Evolutionary conservation across 2,797 vertebrate genomes (phyloP).

Genomic region (Alca torda): DNA sequence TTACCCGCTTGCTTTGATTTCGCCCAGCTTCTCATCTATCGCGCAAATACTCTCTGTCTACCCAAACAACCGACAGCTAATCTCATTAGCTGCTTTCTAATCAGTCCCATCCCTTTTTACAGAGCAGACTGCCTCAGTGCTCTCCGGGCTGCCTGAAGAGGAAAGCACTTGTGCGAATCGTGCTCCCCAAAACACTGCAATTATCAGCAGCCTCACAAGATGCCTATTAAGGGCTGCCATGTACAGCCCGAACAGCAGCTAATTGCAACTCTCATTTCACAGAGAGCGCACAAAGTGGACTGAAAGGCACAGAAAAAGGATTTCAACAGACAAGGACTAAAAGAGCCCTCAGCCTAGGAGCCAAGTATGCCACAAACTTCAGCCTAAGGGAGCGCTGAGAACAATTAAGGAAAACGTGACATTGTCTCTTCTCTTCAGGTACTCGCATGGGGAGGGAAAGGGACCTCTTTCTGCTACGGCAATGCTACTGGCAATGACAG

Average conservation of each 20-base stretch:
- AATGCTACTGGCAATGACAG: neutral
- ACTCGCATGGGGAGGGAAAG: neutral
- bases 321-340: neutral
- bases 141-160: neutral
- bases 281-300: neutral
- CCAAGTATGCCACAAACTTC: neutral
- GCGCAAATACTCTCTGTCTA: neutral
- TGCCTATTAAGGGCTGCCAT: neutral
- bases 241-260: neutral
- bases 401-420: neutral
- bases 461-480: neutral
- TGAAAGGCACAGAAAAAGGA: neutral
- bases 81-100: neutral
- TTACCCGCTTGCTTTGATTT: neutral
- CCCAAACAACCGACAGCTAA: neutral
- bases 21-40: neutral
- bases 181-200: neutral
- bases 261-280: neutral
- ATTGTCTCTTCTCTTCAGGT: neutral
- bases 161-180: neutral
- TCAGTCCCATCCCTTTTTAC: neutral
- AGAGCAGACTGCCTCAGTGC: neutral
- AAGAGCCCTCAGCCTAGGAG: neutral
- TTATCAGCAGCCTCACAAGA: neutral
- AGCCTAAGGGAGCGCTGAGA: neutral